A percentile compares a stretch with the other conserved stretches of the same genome.
These are phyloP conservation scores for Acanthosepion pharaonis DNA, from an alignment of 2,888 invertebrate species.

Conservation along the genomic window DNA sequence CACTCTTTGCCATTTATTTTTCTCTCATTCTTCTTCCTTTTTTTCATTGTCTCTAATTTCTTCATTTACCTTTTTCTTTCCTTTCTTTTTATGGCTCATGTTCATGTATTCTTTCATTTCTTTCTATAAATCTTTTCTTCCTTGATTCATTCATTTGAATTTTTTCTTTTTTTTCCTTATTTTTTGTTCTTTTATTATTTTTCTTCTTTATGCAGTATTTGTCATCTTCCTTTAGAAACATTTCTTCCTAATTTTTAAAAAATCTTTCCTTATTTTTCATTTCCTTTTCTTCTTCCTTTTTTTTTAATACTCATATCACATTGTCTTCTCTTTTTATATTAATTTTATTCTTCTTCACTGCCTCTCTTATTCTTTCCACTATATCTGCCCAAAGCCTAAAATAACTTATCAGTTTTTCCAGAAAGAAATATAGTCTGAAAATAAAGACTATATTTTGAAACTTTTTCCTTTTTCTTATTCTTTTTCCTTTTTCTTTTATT, in stretches of 20 bases:
- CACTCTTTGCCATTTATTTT: background rate
- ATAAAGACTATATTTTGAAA: too few species aligned
- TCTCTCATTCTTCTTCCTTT: too few species aligned
- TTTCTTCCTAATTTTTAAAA: background rate
- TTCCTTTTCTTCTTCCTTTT: background rate
- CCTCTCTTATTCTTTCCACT: background rate
- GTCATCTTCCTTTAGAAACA: background rate
- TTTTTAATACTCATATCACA: background rate
- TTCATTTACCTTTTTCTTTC: background rate
- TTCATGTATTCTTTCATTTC: too few species aligned
- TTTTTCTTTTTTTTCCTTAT: too few species aligned
- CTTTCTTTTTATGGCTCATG: too few species aligned
- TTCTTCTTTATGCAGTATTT: background rate
- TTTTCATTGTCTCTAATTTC: too few species aligned
- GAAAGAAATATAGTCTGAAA: too few species aligned
- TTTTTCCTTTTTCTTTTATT: too few species aligned
- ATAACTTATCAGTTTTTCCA: too few species aligned
- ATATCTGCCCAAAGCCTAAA: background rate
- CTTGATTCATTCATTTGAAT: background rate
- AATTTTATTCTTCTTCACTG: background rate
- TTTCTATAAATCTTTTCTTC: background rate
- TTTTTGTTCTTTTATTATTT: background rate
- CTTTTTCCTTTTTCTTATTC: too few species aligned
- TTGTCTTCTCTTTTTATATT: accelerated
- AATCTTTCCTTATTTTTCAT: background rate